phyloP scores from a whole-genome alignment of 2,888 invertebrate species.

The Endomychus coccineus region DNA sequence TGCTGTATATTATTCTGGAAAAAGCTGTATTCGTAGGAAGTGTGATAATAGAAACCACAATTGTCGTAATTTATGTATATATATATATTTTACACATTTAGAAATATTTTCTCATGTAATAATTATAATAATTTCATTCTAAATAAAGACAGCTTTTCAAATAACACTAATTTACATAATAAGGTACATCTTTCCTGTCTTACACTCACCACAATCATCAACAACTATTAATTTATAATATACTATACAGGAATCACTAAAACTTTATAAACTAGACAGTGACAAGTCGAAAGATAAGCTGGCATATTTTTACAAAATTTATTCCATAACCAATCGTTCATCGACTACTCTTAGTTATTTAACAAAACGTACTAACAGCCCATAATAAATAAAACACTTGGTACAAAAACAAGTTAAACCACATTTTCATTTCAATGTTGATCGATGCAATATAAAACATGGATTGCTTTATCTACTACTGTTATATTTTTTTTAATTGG shows the following conservation, averaged over 20 bases:
- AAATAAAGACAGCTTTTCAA: conserved; percentile 39
- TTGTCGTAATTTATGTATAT: conserved; percentile 38
- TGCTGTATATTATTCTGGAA: too few species aligned
- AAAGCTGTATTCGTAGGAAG: too few species aligned
- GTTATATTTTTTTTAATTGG: too few species aligned
- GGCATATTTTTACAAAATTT: too few species aligned
- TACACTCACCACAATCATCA: conserved; percentile 38
- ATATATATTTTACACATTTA: conserved; percentile 46
- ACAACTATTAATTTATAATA: conserved; percentile 35
- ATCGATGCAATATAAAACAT: too few species aligned
- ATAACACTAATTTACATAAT: conserved; percentile 44
- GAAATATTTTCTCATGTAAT: conserved; percentile 42
- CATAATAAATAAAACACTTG: background rate
- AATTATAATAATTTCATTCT: conserved; percentile 41
- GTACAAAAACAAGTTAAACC: background rate
- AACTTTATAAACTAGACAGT: too few species aligned
- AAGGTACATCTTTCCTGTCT: conserved; percentile 43
- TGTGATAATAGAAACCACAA: conserved; percentile 2
- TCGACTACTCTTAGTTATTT: conserved; percentile 28
- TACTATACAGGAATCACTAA: conserved; percentile 41
- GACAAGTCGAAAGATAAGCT: too few species aligned
- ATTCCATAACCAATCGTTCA: conserved; percentile 22
- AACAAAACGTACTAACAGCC: conserved; percentile 30
- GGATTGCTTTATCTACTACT: too few species aligned
- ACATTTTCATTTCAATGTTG: too few species aligned